Evolutionary conservation across 2,797 vertebrate genomes (phyloP).

Genomic region (Syndactyla subalaris): DNA sequence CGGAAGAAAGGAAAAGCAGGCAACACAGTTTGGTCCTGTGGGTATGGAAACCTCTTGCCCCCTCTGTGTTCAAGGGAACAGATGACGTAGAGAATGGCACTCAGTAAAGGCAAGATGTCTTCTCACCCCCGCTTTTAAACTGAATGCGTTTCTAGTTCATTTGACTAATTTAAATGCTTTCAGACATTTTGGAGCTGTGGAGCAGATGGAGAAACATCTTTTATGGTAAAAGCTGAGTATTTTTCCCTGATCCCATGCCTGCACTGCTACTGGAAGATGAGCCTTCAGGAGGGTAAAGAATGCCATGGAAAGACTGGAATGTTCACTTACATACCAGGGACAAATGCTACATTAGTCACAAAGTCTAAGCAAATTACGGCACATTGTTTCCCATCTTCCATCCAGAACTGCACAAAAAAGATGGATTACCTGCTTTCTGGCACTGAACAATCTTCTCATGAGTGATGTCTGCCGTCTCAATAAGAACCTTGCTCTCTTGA

Average conservation of each 20-base stretch:
- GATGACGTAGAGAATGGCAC: background rate
- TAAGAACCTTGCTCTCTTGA: constrained; percentile 90
- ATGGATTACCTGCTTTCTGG: constrained; percentile 90
- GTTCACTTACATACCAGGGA: background rate
- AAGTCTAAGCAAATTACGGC: background rate
- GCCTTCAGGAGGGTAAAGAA: background rate
- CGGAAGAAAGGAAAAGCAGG: background rate
- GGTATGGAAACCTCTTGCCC: background rate
- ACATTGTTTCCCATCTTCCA: background rate
- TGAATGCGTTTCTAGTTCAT: background rate
- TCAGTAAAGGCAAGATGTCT: background rate
- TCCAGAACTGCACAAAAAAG: background rate
- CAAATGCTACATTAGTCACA: background rate
- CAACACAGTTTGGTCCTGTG: background rate
- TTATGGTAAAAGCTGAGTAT: background rate
- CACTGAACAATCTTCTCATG: constrained; percentile 92
- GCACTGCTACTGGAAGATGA: background rate
- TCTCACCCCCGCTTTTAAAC: background rate
- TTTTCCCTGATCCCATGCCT: background rate
- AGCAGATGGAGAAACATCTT: constrained; percentile 3
- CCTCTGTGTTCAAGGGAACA: background rate
- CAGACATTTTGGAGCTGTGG: background rate
- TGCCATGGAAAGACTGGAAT: background rate
- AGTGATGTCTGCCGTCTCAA: constrained; percentile 88
- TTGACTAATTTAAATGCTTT: constrained; percentile 6